Evolutionary conservation across 2,797 vertebrate species (phyloP), one percentile per base, ranked within the genome.

Genomic region (Notolepis coatsorum): DNA sequence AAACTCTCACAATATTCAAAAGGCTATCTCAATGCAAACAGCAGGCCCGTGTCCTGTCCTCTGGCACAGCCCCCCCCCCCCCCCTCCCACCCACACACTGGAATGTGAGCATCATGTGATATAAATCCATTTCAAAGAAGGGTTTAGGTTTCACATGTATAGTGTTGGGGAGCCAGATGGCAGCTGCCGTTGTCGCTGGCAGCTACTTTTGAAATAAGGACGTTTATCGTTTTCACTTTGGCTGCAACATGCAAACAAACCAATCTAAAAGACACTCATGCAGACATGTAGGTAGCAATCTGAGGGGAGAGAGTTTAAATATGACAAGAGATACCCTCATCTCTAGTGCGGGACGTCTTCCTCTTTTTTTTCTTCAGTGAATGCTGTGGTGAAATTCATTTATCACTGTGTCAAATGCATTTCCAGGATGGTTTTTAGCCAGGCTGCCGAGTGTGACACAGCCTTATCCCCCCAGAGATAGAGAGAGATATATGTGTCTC

Each of bases 371-470:
- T 52, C 57, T 30, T 24, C 61, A 68, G 50, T 43, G 47, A 60
- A 60, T 48, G 33, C 35, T 71, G 62, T 75, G 65, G 61, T 73
- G 59, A 75, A 81, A 77, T 57, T 72, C 60, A 37, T 80, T 77
- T 31, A 82, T 77, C 63, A 41, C 79, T 77, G 72, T 75, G 71
- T 64, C 81, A 82, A 84, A 88, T 79, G 71, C 51, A 45, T 84
- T 76, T 73, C 72, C 58, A 53, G 62, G 51, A 62, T 71, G 69
- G 77, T 74, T 73, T 78, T 60, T 39, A 41, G 46, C 65, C 78
- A 62, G 56, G 75, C 68, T 72, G 61, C 68, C 80, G 70, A 76
- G 79, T 79, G 70, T 76, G 82, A 78, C 30, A 45, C 27, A 65
- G 59, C 52, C 76, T 73, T 51, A 48, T 66, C 71, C 57, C 33